Evolutionary conservation across 2,113 vertebrate species (phyloP).

Genomic region (Cryptoleucopteryx plumbea): DNA sequence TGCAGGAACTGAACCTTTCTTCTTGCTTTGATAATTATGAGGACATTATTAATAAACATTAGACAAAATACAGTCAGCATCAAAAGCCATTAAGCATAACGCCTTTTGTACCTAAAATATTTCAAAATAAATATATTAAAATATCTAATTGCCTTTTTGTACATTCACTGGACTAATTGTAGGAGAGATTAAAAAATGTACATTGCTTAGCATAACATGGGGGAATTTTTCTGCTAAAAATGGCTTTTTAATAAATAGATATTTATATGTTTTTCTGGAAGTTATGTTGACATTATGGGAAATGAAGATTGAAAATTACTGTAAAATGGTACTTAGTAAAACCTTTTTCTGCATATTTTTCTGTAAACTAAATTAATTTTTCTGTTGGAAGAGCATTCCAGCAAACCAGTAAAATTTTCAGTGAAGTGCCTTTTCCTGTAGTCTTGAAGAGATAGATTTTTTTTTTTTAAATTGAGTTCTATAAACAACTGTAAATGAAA

Average conservation of each 20-base stretch:
- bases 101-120: neutral
- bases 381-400: neutral
- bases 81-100: neutral
- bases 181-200: neutral
- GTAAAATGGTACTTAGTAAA: neutral
- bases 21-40: neutral
- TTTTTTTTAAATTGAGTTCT: neutral
- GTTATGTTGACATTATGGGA: neutral
- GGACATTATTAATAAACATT: neutral
- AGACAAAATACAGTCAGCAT: neutral
- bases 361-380: neutral
- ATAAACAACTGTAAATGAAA: neutral
- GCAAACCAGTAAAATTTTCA: neutral
- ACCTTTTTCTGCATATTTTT: neutral
- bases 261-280: neutral
- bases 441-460: neutral
- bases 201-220: neutral
- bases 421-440: neutral
- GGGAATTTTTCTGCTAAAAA: neutral
- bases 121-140: neutral
- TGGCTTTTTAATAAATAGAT: neutral
- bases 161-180: neutral
- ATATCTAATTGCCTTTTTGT: neutral
- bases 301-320: neutral
- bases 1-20: neutral